Base-by-base conservation (phyloP, 2,797 vertebrate species). In the Hylomyscus alleni region DNA sequence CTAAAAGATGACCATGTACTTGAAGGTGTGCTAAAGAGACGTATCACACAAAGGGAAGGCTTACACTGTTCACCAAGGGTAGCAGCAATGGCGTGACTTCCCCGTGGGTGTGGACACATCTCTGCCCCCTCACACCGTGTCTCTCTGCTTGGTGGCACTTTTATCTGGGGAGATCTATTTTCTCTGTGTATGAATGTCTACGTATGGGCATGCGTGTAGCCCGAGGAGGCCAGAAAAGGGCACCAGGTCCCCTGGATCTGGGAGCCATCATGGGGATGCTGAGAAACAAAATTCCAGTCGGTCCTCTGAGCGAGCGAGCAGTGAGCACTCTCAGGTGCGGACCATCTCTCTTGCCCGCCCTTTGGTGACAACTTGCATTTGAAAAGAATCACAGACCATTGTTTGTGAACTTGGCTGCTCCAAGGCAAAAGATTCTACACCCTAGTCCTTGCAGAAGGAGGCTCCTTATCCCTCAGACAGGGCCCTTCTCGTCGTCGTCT, bases 111-210 rank as follows among this genome's bases (percentile, higher is more conserved):
- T 26, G n/a, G 50, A 54, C 34, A 37, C 50, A 44, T n/a, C 6
- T 31, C 44, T 6, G 0, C 0, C 0, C 15, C 15, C 58, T 20
- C 15, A 2, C 10, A 24, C 19, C 44, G 3, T 9, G 52, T 87
- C 75, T 47, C 2, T 56, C 56, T 4, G 0, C 37, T 80, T 52
- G 8, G 40, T 80, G 96, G 78, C 26, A 20, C 13, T 3, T 67
- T 87, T 69, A 69, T 58, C 3, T 86, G 69, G 54, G 24, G n/a
- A 37, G 50, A 87, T 72, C n/a, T 69, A 67, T 69, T 72, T 69
- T 69, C 13, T 65, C 12, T 24, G 22, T 52, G 50, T 73, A 13
- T 56, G 85, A 73, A 3, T 72, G 62, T 56, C 8, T 73, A 5
- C 24, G 31, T 56, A 10, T 73, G 69, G 50, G 24, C 19, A 17